phyloP scores from a whole-genome alignment of 1,140 invertebrate genomes.

The Aleiodes sp. region DNA sequence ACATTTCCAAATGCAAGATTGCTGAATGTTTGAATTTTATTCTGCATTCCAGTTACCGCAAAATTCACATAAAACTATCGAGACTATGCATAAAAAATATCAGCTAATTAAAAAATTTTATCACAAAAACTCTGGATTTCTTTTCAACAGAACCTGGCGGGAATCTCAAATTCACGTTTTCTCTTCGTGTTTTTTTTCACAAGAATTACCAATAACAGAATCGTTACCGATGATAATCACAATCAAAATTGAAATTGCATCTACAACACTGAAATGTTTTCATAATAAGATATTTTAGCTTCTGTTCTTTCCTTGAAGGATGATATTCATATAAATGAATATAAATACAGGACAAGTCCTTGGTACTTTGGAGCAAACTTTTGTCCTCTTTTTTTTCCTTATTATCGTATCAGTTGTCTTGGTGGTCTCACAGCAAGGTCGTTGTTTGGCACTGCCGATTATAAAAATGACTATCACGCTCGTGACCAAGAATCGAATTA shows the following conservation, averaged over 20 bases:
- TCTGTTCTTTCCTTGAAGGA: too few relatives aligned
- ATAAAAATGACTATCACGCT: constrained; percentile 49
- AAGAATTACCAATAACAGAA: too few relatives aligned
- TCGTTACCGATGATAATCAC: too few relatives aligned
- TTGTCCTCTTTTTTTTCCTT: constrained; percentile 10
- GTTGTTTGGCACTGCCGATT: constrained; percentile 42
- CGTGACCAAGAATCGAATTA: constrained; percentile 56
- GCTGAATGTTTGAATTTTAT: constrained; percentile 55
- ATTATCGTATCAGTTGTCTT: background rate
- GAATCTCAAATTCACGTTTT: too few relatives aligned
- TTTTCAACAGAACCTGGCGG: too few relatives aligned
- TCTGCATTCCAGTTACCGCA: constrained; percentile 35
- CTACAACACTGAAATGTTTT: too few relatives aligned
- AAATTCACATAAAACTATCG: constrained; percentile 2
- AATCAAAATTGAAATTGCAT: too few relatives aligned
- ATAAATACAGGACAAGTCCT: too few relatives aligned
- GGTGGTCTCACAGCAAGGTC: constrained; percentile 39
- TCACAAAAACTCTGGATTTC: background rate
- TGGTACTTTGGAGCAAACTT: too few relatives aligned
- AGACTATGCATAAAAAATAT: constrained; percentile 4
- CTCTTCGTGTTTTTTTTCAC: too few relatives aligned
- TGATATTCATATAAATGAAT: too few relatives aligned
- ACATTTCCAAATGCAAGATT: constrained; percentile 54
- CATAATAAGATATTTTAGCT: too few relatives aligned
- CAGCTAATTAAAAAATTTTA: background rate